A percentile compares a stretch with the other conserved stretches of the same genome.
Conservation (phyloP, 64 coral and sea anemone species). For the Pachyseris speciosa region DNA sequence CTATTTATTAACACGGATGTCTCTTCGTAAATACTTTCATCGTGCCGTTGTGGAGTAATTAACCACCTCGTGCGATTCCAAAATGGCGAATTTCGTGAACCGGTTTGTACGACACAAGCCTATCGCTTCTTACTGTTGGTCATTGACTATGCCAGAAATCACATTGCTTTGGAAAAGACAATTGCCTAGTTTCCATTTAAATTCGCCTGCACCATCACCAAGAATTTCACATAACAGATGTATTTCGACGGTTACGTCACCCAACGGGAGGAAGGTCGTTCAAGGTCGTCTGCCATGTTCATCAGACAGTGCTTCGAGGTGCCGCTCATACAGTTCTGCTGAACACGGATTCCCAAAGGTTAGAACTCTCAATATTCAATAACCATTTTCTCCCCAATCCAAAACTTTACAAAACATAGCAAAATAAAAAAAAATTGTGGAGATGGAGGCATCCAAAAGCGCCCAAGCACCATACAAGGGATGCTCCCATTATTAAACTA, state of each 20-base stretch:
- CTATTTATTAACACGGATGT: no score
- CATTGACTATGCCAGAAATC: not conserved
- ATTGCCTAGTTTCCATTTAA: not conserved
- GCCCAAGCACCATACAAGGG: no score
- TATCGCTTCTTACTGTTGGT: no score
- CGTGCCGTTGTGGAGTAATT: not conserved
- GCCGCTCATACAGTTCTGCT: not conserved
- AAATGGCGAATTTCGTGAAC: not conserved
- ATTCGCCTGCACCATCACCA: not conserved
- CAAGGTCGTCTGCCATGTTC: not conserved
- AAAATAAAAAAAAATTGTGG: no score
- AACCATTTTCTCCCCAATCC: no score
- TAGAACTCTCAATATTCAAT: not conserved
- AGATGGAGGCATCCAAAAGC: no score
- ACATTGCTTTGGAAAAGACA: not conserved
- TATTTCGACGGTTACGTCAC: not conserved
- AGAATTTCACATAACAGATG: not conserved
- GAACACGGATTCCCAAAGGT: not conserved
- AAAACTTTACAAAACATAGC: not conserved
- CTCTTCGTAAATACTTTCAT: not conserved
- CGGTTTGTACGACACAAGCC: not conserved
- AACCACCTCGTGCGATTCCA: not conserved
- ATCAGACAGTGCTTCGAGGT: not conserved
- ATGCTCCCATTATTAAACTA: no score
- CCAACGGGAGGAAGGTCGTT: not conserved